phyloP scores from a whole-genome alignment of 2,888 invertebrate species.

The Cynaeus angustus region DNA sequence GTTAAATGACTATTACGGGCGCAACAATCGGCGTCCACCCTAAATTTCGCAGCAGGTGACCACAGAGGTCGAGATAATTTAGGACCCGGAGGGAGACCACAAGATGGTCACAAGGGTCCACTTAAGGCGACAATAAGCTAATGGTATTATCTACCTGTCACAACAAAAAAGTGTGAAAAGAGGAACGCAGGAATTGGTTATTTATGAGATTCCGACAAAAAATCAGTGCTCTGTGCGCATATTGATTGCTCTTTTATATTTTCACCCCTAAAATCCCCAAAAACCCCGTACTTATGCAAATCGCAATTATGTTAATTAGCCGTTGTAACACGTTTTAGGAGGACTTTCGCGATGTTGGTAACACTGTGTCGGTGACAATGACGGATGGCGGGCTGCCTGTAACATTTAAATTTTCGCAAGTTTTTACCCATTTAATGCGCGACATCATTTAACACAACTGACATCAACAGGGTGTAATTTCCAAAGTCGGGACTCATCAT shows the following conservation, averaged over 20 bases:
- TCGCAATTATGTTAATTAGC: conserved; percentile 65
- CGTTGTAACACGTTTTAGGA: conserved; percentile 64
- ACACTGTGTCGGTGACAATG: conserved; percentile 61
- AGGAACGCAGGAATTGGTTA: not conserved
- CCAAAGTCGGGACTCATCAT: conserved; percentile 43
- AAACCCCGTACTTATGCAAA: conserved; percentile 63
- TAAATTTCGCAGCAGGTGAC: conserved; percentile 36
- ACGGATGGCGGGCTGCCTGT: conserved; percentile 60
- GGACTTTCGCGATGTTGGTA: conserved; percentile 59
- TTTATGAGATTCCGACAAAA: no score
- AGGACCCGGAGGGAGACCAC: conserved; percentile 38
- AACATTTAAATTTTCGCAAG: conserved; percentile 62
- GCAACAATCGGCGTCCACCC: conserved; percentile 40
- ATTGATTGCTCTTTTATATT: not conserved
- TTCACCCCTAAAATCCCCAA: conserved; percentile 3
- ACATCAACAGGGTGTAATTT: conserved; percentile 61
- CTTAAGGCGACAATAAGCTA: conserved; percentile 44
- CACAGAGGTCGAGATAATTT: conserved; percentile 45
- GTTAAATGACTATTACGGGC: conserved; percentile 41
- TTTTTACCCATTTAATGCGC: conserved; percentile 62
- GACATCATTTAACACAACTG: conserved; percentile 61
- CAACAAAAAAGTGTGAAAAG: conserved; percentile 45
- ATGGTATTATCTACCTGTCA: conserved; percentile 49
- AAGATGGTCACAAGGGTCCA: conserved; percentile 45
- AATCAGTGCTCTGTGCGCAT: not conserved